Evolutionary conservation across 2,888 invertebrate genomes (phyloP), one percentile per base, ranked within the genome.

Genomic region (Drosophila stalkeri): DNA sequence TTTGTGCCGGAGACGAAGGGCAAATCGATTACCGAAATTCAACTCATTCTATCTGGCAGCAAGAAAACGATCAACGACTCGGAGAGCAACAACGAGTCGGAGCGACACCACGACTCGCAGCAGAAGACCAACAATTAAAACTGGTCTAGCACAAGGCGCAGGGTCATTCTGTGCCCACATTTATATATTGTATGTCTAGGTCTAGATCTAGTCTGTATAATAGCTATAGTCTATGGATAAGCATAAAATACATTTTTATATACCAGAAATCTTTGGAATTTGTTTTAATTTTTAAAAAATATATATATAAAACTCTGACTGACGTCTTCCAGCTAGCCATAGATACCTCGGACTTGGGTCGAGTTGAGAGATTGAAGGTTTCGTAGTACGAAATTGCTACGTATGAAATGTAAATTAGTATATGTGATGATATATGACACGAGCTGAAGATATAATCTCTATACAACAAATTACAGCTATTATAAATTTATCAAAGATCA

Each of bases 1-100:
- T 80, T 95, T 3, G 95, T 92, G 49, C 92, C 92, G 14, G 95
- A 95, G 90, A 95, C 95, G 2, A 92, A 92, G 71, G 92, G 91
- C 7, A 92, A 91, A 77, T 87, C 91, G 27, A 76, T 92, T 7
- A 9, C 51, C 8, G 92, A 92, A 59, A 92, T 92, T 66, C 92
- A 92, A 49, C 62, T 55, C 2, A 71, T 86, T 1, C 54, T 89
- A 5, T 64, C 72, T 4, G 90, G 82, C 3, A 79, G 72, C 39
- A 75, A 84, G 59, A 59, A 43, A 1, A 14, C 27, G 27, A 27
- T 0, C 7, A 27, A 16, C 31, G 39, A 41, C 14, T 16, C 44
- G n/a, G 60, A 75, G 41, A 27, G 4, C 5, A 43, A 37, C 3
- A 39, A 12, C 12, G 44, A 44, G 8, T 41, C 41, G 41, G 7